phyloP scores from a whole-genome alignment of 2,797 vertebrate genomes.

The Euphonia xanthogaster region DNA sequence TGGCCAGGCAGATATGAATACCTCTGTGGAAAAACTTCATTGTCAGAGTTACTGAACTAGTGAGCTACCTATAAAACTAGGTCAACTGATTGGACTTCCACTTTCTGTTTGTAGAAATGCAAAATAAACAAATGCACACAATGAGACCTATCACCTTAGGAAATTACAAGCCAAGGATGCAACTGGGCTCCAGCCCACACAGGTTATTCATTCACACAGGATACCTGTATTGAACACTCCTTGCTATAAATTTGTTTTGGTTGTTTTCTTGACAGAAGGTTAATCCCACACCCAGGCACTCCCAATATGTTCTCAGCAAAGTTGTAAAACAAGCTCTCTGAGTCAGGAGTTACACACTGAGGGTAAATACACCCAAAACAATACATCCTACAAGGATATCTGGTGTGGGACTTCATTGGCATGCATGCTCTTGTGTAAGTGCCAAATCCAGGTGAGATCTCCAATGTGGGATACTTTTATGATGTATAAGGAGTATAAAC shows the following conservation, averaged over 20 bases:
- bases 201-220: background rate
- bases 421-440: background rate
- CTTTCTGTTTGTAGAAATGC: slow-evolving; percentile 1
- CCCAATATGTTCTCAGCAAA: slow-evolving; percentile 24
- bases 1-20: background rate
- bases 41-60: background rate
- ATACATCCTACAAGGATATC: background rate
- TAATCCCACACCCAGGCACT: slow-evolving; percentile 45
- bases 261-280: slow-evolving; percentile 15
- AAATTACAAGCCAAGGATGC: background rate
- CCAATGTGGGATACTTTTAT: background rate
- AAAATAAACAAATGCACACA: background rate
- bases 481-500: background rate
- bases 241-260: background rate
- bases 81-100: background rate
- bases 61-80: background rate
- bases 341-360: slow-evolving; percentile 10
- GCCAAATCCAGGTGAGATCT: background rate
- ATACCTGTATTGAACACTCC: background rate
- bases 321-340: slow-evolving; percentile 32
- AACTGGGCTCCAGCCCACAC: background rate
- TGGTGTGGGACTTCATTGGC: background rate
- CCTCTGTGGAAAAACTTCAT: background rate
- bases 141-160: background rate
- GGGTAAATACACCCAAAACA: background rate